Evolutionary conservation across 2,113 vertebrate species (phyloP).

Genomic region (Aegotheles bennettii): DNA sequence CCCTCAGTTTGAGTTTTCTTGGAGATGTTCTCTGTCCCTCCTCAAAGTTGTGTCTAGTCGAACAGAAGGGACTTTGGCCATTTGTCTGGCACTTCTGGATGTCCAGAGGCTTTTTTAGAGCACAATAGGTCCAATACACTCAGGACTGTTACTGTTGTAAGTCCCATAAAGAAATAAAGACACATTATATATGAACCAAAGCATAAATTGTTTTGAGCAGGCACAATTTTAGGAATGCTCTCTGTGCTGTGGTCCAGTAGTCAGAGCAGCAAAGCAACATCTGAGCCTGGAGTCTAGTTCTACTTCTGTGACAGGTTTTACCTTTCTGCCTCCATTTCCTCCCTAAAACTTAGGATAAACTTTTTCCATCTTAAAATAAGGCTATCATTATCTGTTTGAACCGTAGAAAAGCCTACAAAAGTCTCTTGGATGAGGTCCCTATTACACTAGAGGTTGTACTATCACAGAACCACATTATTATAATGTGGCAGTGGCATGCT

Average conservation of each 20-base stretch:
- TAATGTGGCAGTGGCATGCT: not conserved
- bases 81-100: not conserved
- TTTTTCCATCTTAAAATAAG: conserved; percentile 1
- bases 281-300: not conserved
- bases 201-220: not conserved
- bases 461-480: conserved; percentile 13
- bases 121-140: not conserved
- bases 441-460: not conserved
- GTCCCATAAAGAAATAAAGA: not conserved
- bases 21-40: not conserved
- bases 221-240: not conserved
- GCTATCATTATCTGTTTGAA: conserved; percentile 1
- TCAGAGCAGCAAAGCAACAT: not conserved
- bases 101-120: not conserved
- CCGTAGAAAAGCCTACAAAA: conserved; percentile 1
- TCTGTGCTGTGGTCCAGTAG: not conserved
- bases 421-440: not conserved
- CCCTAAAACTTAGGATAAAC: not conserved
- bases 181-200: not conserved
- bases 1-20: not conserved
- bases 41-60: not conserved
- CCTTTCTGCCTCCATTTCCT: not conserved
- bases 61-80: not conserved
- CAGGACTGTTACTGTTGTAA: not conserved
- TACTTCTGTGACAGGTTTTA: not conserved